Percentiles rank a stretch among this genome's conserved stretches.
phyloP scores from a whole-genome alignment of 2,113 vertebrate species.

The Malurus alboscapulatus region DNA sequence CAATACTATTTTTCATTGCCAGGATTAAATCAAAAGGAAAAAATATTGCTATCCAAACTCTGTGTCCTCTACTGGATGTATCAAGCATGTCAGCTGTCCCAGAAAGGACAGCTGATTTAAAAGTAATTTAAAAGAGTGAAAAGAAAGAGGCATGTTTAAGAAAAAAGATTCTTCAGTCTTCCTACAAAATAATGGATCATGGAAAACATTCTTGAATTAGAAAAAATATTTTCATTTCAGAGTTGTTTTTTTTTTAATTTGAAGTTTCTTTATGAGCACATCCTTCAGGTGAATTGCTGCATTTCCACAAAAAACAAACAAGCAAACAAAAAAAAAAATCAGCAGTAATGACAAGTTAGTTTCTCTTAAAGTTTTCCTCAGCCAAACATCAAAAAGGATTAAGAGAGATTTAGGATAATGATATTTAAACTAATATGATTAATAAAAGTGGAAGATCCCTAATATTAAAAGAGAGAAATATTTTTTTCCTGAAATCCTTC shows the following conservation, averaged over 20 bases:
- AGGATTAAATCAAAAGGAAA: background rate
- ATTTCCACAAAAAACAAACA: background rate
- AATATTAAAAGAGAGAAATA: background rate
- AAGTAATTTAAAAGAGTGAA: background rate
- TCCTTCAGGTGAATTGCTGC: background rate
- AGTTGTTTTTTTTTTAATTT: background rate
- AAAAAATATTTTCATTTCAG: background rate
- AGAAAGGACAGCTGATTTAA: background rate
- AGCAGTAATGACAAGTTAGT: background rate
- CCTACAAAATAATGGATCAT: background rate
- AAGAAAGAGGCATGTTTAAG: background rate
- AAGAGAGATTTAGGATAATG: background rate
- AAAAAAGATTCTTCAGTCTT: background rate
- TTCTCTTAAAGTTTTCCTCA: background rate
- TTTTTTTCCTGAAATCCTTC: background rate
- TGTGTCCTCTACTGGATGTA: constrained; percentile 44
- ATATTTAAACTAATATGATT: background rate
- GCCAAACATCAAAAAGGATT: background rate
- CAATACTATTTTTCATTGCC: background rate
- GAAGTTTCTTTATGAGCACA: background rate
- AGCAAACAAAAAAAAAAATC: too few relatives aligned
- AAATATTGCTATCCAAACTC: background rate
- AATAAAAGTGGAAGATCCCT: background rate
- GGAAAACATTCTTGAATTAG: background rate
- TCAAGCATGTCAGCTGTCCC: background rate